Conservation (phyloP, 2,113 vertebrate species). For the Ameiurus melas region DNA sequence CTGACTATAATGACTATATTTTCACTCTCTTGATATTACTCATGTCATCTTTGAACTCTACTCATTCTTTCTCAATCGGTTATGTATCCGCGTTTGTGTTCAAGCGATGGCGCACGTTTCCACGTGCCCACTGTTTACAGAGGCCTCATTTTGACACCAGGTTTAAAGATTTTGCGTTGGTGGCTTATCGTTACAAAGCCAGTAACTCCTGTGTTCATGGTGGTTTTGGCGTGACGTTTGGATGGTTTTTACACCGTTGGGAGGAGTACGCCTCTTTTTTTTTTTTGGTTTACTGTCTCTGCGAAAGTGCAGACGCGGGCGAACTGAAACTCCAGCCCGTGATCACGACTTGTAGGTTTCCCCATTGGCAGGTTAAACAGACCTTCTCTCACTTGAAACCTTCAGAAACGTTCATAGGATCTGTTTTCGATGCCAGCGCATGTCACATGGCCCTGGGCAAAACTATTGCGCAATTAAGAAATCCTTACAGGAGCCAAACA, state of each 20-base stretch:
- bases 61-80: background rate
- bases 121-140: constrained; percentile 23
- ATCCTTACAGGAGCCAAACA: background rate
- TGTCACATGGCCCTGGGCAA: background rate
- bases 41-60: background rate
- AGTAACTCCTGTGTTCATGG: constrained; percentile 33
- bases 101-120: background rate
- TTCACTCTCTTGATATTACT: background rate
- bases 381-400: background rate
- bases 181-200: constrained; percentile 36
- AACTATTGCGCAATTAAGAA: background rate
- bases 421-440: background rate
- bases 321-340: constrained; percentile 9
- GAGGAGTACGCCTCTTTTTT: background rate
- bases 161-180: constrained; percentile 15
- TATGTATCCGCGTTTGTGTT: background rate
- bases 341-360: constrained; percentile 7
- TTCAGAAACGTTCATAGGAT: background rate
- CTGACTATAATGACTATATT: background rate
- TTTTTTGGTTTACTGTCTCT: background rate
- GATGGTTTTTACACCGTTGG: constrained; percentile 1
- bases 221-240: constrained; percentile 10
- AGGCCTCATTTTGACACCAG: constrained; percentile 24
- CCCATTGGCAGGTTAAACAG: background rate
- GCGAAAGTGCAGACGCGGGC: background rate